These are phyloP conservation scores for Dolomedes plantarius DNA, from an alignment of 2,888 invertebrate species.

Conservation along the genomic window DNA sequence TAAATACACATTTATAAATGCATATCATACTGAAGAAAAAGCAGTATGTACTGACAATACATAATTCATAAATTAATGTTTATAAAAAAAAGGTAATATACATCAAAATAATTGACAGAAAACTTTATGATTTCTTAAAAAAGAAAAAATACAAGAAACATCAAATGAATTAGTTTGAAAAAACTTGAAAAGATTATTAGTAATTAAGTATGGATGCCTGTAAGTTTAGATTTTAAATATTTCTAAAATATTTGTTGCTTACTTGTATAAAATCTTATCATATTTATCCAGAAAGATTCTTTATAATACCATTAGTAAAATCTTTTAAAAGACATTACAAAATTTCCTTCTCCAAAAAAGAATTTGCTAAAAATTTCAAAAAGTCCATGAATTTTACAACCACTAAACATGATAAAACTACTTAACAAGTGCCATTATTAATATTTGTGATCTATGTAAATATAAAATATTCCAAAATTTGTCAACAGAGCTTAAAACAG, in stretches of 20 bases:
- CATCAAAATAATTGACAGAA: no score
- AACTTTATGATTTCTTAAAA: no score
- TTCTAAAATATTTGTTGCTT: not conserved
- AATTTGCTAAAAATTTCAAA: slow-evolving; percentile 3
- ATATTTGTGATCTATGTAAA: not conserved
- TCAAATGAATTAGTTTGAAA: no score
- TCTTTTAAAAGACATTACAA: slow-evolving; percentile 2
- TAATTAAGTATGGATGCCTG: no score
- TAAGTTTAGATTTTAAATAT: no score
- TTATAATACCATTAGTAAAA: not conserved
- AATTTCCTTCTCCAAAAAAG: not conserved
- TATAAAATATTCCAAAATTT: not conserved
- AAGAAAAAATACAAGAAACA: no score
- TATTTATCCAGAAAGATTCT: not conserved
- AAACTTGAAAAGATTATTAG: no score
- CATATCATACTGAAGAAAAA: no score
- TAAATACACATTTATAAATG: no score
- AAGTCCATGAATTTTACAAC: not conserved
- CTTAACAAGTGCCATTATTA: slow-evolving; percentile 8
- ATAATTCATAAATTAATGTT: no score
- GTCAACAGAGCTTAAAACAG: not conserved
- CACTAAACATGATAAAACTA: not conserved
- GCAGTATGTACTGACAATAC: no score
- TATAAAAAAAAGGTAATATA: no score
- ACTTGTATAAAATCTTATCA: not conserved